Evolutionary conservation across 1,140 invertebrate species (phyloP).

Genomic region (Pseudomyrmex flavicornis): DNA sequence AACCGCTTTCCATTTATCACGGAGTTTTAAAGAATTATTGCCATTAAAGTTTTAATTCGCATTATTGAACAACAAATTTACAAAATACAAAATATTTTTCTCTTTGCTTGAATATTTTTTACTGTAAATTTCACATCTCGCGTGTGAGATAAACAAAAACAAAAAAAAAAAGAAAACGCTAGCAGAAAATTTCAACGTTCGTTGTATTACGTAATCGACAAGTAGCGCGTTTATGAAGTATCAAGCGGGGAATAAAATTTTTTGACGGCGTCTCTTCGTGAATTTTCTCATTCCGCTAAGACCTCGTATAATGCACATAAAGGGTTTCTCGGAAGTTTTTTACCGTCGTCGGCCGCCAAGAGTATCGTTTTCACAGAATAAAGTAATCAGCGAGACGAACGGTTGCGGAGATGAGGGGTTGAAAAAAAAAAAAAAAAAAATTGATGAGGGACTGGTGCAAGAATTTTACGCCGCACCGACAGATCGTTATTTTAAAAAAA

Average conservation of each 20-base stretch:
- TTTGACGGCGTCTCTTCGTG: constrained; percentile 1
- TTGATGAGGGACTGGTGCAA: constrained; percentile 51
- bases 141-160: background rate
- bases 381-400: constrained; percentile 54
- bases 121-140: no score
- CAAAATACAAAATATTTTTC: background rate
- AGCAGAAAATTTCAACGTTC: background rate
- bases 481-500: constrained; percentile 55
- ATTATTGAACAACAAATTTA: no score
- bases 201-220: background rate
- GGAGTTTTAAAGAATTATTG: background rate
- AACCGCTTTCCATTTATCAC: background rate
- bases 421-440: constrained; percentile 45
- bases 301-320: constrained; percentile 11
- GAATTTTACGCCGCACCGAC: constrained; percentile 40
- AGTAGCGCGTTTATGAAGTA: constrained; percentile 34
- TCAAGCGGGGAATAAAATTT: constrained; percentile 43
- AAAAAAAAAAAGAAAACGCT: background rate
- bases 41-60: background rate
- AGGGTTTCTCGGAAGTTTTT: constrained; percentile 43
- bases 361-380: constrained; percentile 56
- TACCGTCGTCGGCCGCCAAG: constrained; percentile 23
- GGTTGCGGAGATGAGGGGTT: background rate
- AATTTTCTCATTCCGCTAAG: constrained; percentile 37
- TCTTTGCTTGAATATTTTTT: background rate